Evolutionary conservation across 2,797 vertebrate species (phyloP), one percentile per base, ranked within the genome.

Genomic region (Esox lucius): DNA sequence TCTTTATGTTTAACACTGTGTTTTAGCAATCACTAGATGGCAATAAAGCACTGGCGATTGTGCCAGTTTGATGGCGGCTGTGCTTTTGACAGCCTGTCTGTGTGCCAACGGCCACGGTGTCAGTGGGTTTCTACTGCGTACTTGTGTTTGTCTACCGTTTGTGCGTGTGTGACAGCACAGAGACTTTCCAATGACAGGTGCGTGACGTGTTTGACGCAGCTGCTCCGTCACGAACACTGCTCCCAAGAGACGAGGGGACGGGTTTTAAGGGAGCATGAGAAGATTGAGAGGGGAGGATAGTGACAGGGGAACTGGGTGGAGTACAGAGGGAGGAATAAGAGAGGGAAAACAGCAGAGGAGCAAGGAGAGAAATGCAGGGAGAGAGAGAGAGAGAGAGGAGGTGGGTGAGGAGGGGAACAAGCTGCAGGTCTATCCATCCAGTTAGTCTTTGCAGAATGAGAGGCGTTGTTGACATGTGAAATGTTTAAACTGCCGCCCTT

Each of bases 11-110:
- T 59, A 7, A 59, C 19, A 59, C 17, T 59, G 19, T 59, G 19
- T 42, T 42, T 46, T 46, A 13, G 42, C 42, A 12, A 48, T 94
- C 95, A 93, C 92, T 80, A 95, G 95, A 91, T 94, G 95, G 94
- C 94, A 92, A 85, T 91, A 90, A 84, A 35, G 4, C 53, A 87
- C 87, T 11, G 24, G n/a, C 56, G 31, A 64, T 1, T 53, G 5
- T 12, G 3, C 0, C 17, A n/a, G 53, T 77, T 69, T 62, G 56
- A 59, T 56, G 22, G 22, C 56, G 59, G 3, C 1, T 59, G 56
- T 24, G n/a, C 19, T 59, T 19, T 59, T 59, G 56, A 61, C 56
- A 61, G 56, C 56, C 56, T 26, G 9, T 61, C 11, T 13, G 6
- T 61, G 56, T 61, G 56, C 56, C n/a, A 22, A 61, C 2, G 7